A percentile compares a stretch with the other conserved stretches of the same genome.
phyloP scores from a whole-genome alignment of 2,113 vertebrate genomes.

The Ceyx melanurus region DNA sequence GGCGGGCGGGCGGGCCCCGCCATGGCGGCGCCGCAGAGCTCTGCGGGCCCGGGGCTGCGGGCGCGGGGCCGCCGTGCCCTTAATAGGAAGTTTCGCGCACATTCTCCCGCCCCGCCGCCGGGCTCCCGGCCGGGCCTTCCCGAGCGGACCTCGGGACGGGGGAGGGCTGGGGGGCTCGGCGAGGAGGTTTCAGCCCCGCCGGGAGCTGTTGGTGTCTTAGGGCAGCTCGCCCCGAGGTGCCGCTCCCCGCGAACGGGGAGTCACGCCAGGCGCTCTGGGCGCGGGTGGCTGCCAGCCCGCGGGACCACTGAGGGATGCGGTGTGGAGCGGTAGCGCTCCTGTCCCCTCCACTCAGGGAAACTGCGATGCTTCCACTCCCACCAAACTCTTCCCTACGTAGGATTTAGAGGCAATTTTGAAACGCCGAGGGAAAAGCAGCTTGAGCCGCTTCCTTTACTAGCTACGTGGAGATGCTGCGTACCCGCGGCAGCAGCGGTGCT shows the following conservation, averaged over 20 bases:
- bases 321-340: not conserved
- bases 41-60: not conserved
- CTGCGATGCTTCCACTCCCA: not conserved
- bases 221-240: not conserved
- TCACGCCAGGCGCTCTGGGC: not conserved
- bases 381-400: rapidly evolving
- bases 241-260: not conserved
- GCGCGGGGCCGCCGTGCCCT: not conserved
- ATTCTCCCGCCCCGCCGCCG: not conserved
- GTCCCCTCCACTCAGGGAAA: not conserved
- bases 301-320: not conserved
- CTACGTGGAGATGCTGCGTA: rapidly evolving
- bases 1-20: not conserved
- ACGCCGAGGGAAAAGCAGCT: rapidly evolving
- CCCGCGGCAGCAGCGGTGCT: rapidly evolving
- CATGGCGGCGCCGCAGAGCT: slow-evolving; percentile 44
- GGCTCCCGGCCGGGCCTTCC: not conserved
- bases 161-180: too few relatives aligned
- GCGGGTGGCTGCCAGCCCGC: too few relatives aligned
- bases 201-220: not conserved
- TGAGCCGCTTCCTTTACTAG: rapidly evolving
- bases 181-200: not conserved
- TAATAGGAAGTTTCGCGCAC: slow-evolving; percentile 30
- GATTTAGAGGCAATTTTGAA: rapidly evolving
- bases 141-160: not conserved